These are phyloP conservation scores for Dendronephthya gigantea DNA, from an alignment of 64 coral and sea anemone genomes.

Conservation along the genomic window DNA sequence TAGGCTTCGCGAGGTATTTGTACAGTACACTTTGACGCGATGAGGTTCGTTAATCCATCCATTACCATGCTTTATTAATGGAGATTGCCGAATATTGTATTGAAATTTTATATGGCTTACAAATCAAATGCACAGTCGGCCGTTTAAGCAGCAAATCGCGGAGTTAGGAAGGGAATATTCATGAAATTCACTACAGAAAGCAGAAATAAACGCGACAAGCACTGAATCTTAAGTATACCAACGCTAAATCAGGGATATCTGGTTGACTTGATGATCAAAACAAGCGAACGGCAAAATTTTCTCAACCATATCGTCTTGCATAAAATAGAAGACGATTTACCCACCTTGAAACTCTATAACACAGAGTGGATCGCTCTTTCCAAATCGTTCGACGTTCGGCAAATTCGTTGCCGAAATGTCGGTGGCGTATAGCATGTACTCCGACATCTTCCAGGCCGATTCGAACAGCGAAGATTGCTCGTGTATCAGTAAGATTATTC, in stretches of 20 bases:
- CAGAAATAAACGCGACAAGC: neutral
- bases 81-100: neutral
- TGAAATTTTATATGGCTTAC: neutral
- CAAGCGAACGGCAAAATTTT: neutral
- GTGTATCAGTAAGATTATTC: neutral
- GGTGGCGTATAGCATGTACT: neutral
- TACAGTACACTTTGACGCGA: no score
- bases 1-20: no score
- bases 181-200: no score
- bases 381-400: conserved; percentile 5
- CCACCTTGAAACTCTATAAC: neutral
- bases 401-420: neutral
- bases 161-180: no score
- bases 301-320: neutral
- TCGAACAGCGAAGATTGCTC: neutral
- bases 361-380: conserved; percentile 1
- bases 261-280: neutral
- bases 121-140: neutral
- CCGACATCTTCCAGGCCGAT: neutral
- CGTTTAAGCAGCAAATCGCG: neutral
- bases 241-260: neutral
- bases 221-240: neutral
- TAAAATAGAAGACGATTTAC: neutral
- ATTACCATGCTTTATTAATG: no score
- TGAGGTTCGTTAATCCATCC: no score